Base-by-base conservation (phyloP, 2,888 invertebrate species). In the Tethea ocularis region DNA sequence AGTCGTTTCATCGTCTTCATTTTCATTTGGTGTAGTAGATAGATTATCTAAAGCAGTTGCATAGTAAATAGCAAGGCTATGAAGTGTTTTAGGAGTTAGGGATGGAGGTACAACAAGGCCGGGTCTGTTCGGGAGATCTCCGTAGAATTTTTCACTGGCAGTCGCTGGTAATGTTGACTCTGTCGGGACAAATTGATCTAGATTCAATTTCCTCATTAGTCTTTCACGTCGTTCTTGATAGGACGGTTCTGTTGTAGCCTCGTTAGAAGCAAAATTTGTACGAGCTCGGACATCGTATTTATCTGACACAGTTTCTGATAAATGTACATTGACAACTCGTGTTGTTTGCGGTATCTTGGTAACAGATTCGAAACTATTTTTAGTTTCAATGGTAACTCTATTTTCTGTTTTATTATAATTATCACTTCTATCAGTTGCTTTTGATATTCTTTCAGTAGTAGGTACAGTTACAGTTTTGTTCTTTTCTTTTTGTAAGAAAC, bases 31-130 rank as follows among this genome's bases (percentile, higher is more conserved):
- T 36, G 94, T 86, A 11, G 93, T 89, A 1, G 93, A 92, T 36
- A 94, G 84, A 67, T 94, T 94, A 70, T 95, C 95, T 63, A 95
- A 91, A 67, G 95, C 95, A 10, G 95, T 95, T 2, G 97, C 97
- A 78, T 97, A 97, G 77, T 97, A 97, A 67, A 96, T 94, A 0
- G 97, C 97, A 52, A 97, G 82, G 0, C 97, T 96, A 70, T 96
- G 96, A 13, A 97, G 88, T 0, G 96, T 96, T 78, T 96, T 96
- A 0, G 97, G 96, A 0, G 96, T 96, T 0, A 96, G 94, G 0
- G 96, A 96, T 17, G 95, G 95, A 2, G 96, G 96, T 10, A 96
- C 94, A 7, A 95, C 91, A n/a, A 96, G 85, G 4, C 96, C 96
- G 38, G 94, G 93, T 62, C 96, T 91, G 57, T 87, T 87, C 10